phyloP scores from a whole-genome alignment of 2,888 invertebrate species.

The Chymomyza amoena region DNA sequence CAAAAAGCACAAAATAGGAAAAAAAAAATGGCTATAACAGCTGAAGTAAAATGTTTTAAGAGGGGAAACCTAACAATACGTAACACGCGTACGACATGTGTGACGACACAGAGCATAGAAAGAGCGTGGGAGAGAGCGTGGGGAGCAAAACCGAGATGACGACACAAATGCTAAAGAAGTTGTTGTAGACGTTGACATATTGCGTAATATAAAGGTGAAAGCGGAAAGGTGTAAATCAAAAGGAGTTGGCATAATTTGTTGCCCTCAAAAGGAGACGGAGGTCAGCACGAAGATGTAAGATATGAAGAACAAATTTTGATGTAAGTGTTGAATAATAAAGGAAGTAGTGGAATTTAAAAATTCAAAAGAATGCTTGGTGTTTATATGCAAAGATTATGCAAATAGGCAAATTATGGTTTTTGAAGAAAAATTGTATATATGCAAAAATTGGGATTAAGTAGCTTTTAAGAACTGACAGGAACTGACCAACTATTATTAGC shows the following conservation, averaged over 20 bases:
- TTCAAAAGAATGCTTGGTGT: too few species aligned
- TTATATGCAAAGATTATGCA: too few species aligned
- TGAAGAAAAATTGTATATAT: too few species aligned
- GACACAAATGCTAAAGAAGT: not conserved
- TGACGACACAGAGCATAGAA: constrained; percentile 23
- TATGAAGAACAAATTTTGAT: not conserved
- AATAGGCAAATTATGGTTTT: too few species aligned
- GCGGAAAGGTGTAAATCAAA: not conserved
- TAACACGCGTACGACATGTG: constrained; percentile 68
- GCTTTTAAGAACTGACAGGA: too few species aligned
- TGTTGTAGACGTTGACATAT: not conserved
- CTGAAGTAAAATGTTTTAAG: not conserved
- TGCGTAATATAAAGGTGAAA: not conserved
- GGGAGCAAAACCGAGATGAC: constrained; percentile 43
- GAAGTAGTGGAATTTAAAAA: too few species aligned
- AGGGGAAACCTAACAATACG: constrained; percentile 23
- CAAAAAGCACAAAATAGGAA: constrained; percentile 14
- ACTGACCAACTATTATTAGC: too few species aligned
- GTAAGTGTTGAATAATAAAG: too few species aligned
- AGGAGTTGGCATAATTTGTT: not conserved
- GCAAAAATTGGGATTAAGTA: too few species aligned
- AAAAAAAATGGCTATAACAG: constrained; percentile 24
- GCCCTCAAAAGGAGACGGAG: not conserved
- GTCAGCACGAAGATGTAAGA: not conserved
- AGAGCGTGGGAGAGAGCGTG: not conserved